Evolutionary conservation across 1,140 invertebrate species (phyloP).

Genomic region (Vanessa atalanta): DNA sequence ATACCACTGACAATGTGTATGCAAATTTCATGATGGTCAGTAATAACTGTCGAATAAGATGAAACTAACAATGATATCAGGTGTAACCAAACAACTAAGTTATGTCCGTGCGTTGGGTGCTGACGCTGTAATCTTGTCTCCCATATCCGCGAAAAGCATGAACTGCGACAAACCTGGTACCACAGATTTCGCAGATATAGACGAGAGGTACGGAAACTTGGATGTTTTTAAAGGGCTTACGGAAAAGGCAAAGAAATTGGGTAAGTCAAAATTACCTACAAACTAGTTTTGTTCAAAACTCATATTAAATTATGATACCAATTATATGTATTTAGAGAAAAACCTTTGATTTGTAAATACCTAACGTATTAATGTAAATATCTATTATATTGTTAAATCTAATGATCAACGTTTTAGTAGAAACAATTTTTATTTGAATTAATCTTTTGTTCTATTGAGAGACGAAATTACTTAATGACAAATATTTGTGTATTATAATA

Average conservation of each 20-base stretch:
- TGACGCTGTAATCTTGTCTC: constrained; percentile 83
- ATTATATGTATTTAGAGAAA: no score
- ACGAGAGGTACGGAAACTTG: constrained; percentile 85
- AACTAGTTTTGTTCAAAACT: background rate
- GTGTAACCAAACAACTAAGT: constrained; percentile 64
- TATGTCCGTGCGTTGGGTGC: constrained; percentile 69
- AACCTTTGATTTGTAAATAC: no score
- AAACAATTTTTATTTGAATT: background rate
- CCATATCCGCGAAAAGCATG: constrained; percentile 83
- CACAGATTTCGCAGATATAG: constrained; percentile 84
- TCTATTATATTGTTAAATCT: no score
- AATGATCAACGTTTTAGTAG: no score
- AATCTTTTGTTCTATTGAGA: background rate
- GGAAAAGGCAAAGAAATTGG: constrained; percentile 81
- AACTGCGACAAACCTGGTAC: constrained; percentile 86
- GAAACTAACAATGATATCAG: constrained; percentile 37
- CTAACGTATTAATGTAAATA: no score
- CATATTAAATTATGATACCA: no score
- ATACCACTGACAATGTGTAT: no score
- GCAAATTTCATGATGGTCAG: no score
- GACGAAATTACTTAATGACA: background rate
- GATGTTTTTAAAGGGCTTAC: constrained; percentile 85
- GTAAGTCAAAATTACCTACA: constrained; percentile 43
- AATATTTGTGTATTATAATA: constrained; percentile 1
- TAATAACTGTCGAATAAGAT: no score